phyloP scores from a whole-genome alignment of 2,888 invertebrate species.

The Chromoteleia sp. region DNA sequence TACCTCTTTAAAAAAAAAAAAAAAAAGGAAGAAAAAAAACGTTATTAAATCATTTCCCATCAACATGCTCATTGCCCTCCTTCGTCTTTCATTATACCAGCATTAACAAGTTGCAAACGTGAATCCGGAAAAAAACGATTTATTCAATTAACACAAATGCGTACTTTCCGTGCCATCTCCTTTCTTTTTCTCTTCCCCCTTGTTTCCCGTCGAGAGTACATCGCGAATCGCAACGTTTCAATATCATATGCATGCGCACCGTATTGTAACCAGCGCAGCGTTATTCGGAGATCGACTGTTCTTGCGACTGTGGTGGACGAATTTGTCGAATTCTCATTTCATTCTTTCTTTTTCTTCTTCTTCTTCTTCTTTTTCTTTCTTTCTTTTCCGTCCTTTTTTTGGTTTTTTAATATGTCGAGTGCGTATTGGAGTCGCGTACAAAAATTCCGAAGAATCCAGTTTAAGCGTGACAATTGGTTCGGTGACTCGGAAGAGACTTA shows the following conservation, averaged over 20 bases:
- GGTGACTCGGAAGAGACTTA: constrained; percentile 30
- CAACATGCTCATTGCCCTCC: neutral
- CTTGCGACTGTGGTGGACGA: constrained; percentile 11
- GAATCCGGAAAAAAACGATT: constrained; percentile 6
- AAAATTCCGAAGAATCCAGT: constrained; percentile 22
- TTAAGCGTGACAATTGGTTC: constrained; percentile 44
- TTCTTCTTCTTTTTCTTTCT: too few species aligned
- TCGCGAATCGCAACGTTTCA: constrained; percentile 24
- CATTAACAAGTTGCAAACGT: constrained; percentile 5
- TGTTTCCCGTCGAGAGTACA: neutral
- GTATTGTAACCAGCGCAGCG: constrained; percentile 41
- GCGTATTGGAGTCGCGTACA: constrained; percentile 26
- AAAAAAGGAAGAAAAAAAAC: too few species aligned
- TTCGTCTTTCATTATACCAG: neutral
- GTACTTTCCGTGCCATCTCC: constrained; percentile 7
- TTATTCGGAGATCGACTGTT: constrained; percentile 37
- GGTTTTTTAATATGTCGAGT: too few species aligned
- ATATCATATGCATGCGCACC: constrained; percentile 31
- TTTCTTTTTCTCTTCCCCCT: neutral
- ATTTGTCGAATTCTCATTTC: constrained; percentile 43
- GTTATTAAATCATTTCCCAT: constrained; percentile 12
- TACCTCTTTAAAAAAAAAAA: neutral
- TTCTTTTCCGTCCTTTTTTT: too few species aligned
- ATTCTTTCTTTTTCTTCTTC: too few species aligned
- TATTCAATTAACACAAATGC: constrained; percentile 19